These are phyloP conservation scores for Calonectris borealis DNA, from an alignment of 2,113 vertebrate species.

Conservation along the genomic window DNA sequence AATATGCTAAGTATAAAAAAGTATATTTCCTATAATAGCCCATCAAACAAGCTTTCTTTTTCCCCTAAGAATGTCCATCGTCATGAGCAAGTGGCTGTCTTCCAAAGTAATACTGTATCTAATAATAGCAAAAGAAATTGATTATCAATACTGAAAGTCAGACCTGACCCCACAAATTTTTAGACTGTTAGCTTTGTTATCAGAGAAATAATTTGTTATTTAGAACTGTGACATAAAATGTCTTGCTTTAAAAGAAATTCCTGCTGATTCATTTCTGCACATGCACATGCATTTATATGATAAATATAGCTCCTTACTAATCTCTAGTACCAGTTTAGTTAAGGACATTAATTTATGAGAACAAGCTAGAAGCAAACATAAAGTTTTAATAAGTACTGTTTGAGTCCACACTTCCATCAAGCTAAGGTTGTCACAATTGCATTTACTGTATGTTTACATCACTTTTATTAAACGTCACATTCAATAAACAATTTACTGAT, in stretches of 20 bases:
- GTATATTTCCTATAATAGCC: background rate
- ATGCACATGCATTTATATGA: background rate
- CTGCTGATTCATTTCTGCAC: background rate
- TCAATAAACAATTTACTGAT: background rate
- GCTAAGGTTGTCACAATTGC: background rate
- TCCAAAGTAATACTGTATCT: background rate
- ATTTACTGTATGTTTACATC: background rate
- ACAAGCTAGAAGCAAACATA: background rate
- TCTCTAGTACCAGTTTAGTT: background rate
- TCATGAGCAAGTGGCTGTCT: background rate
- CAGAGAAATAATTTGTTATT: background rate
- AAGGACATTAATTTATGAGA: background rate
- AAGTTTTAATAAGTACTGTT: background rate
- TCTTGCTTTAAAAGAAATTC: background rate
- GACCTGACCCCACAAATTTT: background rate
- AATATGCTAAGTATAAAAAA: background rate
- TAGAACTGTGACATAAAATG: background rate
- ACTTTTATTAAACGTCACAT: background rate
- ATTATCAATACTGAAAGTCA: background rate
- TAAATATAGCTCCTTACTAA: background rate
- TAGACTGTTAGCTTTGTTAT: background rate
- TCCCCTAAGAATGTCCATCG: background rate
- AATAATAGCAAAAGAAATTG: background rate
- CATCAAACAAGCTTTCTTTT: background rate
- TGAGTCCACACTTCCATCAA: background rate